These are phyloP conservation scores for Anagyrus pseudococci DNA, from an alignment of 2,888 invertebrate species.

Conservation along the genomic window DNA sequence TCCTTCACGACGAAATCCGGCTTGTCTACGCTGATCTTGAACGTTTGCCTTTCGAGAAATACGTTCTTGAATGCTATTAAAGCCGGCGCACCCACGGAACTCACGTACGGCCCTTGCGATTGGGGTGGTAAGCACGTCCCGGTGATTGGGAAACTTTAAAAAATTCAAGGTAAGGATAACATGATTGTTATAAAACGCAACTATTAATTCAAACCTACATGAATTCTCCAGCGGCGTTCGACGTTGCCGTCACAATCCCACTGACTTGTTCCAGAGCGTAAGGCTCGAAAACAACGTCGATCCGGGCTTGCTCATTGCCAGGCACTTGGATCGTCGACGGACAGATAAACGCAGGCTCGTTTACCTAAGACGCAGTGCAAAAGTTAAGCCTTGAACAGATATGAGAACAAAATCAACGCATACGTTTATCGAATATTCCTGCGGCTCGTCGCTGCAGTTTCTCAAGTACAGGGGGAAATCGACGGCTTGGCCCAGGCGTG, in stretches of 20 bases:
- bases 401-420: too few relatives aligned
- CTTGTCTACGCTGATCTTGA: conserved; percentile 43
- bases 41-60: conserved; percentile 43
- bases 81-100: conserved; percentile 31
- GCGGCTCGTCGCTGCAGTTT: conserved; percentile 40
- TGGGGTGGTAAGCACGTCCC: conserved; percentile 45
- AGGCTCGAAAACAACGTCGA: conserved; percentile 50
- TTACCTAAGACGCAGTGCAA: conserved; percentile 36
- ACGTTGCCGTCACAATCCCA: conserved; percentile 43
- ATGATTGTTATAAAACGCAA: background rate
- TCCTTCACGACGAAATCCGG: conserved; percentile 38
- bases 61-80: conserved; percentile 49
- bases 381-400: too few relatives aligned
- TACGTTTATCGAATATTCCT: background rate
- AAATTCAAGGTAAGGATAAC: too few relatives aligned
- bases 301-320: conserved; percentile 20
- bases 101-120: conserved; percentile 48
- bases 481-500: conserved; percentile 42
- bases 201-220: conserved; percentile 39
- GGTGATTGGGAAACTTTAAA: conserved; percentile 47
- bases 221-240: conserved; percentile 46
- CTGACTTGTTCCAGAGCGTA: conserved; percentile 40
- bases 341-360: conserved; percentile 44
- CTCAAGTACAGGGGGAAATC: conserved; percentile 42
- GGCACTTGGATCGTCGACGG: conserved; percentile 37